Percentiles rank a stretch among this genome's conserved stretches.
Conservation (phyloP, 2,113 vertebrate species). For the Balaeniceps rex region DNA sequence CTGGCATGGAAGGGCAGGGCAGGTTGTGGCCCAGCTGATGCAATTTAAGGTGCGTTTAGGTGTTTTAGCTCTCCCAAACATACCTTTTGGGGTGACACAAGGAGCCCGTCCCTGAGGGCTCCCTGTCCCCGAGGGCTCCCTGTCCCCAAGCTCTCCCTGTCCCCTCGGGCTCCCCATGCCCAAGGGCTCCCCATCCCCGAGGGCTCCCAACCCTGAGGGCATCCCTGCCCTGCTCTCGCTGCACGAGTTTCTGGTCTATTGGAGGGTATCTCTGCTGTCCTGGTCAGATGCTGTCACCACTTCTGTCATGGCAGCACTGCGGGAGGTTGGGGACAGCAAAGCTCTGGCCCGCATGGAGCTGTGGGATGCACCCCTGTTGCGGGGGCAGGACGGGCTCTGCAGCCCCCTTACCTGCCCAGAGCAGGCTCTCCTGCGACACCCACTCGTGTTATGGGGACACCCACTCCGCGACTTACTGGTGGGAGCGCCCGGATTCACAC, state of each 20-base stretch:
- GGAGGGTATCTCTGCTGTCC: not conserved
- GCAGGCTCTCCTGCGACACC: not conserved
- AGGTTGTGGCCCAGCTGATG: not conserved
- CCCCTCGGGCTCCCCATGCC: not conserved
- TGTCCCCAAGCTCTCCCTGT: no score
- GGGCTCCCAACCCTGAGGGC: not conserved
- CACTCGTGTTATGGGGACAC: rapidly evolving
- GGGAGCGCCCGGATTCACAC: not conserved
- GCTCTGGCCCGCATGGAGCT: not conserved
- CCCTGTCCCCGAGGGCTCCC: not conserved
- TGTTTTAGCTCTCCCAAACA: rapidly evolving
- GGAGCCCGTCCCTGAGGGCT: not conserved
- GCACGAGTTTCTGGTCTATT: rapidly evolving
- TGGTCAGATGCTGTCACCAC: rapidly evolving
- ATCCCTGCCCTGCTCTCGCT: not conserved
- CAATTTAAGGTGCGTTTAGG: rapidly evolving
- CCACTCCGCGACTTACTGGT: no score
- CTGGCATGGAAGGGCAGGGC: not conserved
- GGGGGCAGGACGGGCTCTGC: not conserved
- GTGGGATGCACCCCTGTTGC: no score
- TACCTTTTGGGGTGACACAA: not conserved
- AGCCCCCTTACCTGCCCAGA: not conserved
- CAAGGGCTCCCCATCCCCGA: not conserved
- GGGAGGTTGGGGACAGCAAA: not conserved
- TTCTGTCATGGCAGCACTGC: not conserved